phyloP scores from a whole-genome alignment of 2,797 vertebrate genomes.

The Mallotus villosus region DNA sequence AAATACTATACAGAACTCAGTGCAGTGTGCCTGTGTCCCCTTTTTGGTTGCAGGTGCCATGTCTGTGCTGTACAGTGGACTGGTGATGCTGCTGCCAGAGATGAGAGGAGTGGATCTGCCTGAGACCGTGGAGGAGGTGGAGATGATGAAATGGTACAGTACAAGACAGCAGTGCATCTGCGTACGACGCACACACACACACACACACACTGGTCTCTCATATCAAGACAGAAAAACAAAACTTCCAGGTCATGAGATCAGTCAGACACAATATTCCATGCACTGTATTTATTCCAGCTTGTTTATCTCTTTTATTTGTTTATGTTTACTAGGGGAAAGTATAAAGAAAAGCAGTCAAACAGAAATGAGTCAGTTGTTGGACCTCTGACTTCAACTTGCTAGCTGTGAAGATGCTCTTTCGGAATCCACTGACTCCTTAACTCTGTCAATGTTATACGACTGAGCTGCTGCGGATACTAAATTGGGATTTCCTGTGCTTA shows the following conservation, averaged over 20 bases:
- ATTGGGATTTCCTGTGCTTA: too few relatives aligned
- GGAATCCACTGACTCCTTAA: not conserved
- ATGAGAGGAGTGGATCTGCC: slow-evolving; percentile 49
- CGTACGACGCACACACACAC: not conserved
- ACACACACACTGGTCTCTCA: not conserved
- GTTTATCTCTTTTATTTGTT: not conserved
- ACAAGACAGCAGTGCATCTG: not conserved
- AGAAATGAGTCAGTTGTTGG: not conserved
- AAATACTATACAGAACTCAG: not conserved
- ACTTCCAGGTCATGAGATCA: not conserved
- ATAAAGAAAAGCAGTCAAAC: not conserved
- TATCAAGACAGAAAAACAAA: too few relatives aligned
- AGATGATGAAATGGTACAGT: slow-evolving; percentile 35
- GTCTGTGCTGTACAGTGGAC: slow-evolving; percentile 40
- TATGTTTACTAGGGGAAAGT: not conserved
- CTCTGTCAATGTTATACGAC: too few relatives aligned
- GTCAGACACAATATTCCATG: not conserved
- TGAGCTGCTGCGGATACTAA: too few relatives aligned
- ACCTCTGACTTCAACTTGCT: not conserved
- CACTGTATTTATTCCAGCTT: not conserved
- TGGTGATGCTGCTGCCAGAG: slow-evolving; percentile 48
- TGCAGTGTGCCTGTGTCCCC: not conserved
- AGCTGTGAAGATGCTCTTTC: not conserved
- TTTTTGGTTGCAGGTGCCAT: slow-evolving; percentile 32
- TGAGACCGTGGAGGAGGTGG: slow-evolving; percentile 51